These are phyloP conservation scores for Sebastes trivittatus DNA, from an alignment of 2,797 vertebrate species.

Conservation along the genomic window DNA sequence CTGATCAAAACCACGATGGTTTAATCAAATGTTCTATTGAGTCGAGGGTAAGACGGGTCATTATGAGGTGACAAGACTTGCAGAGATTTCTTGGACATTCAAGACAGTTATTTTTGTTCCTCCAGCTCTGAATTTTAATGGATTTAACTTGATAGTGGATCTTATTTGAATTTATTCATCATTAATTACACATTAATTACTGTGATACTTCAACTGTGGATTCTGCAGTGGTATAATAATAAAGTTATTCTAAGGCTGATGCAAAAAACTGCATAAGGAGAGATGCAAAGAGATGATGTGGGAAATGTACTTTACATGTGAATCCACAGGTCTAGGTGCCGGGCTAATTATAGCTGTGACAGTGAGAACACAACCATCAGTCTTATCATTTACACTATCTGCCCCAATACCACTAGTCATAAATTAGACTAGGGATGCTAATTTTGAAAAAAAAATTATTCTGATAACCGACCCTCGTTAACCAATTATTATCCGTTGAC, in stretches of 20 bases:
- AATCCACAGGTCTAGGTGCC: not conserved
- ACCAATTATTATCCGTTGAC: too few relatives aligned
- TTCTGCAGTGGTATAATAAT: not conserved
- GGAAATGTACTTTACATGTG: not conserved
- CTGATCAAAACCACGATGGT: conserved; percentile 36
- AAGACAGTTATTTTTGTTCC: not conserved
- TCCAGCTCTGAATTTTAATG: not conserved
- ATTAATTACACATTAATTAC: not conserved
- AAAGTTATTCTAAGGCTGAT: not conserved
- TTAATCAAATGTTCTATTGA: conserved; percentile 18
- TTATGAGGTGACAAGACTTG: not conserved
- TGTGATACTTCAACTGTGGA: not conserved
- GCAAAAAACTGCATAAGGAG: not conserved
- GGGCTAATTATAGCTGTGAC: not conserved
- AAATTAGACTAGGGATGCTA: not conserved
- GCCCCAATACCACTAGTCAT: not conserved
- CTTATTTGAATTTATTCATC: not conserved
- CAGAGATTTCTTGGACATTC: not conserved
- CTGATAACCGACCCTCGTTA: too few relatives aligned
- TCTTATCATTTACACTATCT: not conserved
- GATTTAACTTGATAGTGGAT: not conserved
- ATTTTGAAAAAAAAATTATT: too few relatives aligned
- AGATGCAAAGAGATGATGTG: not conserved
- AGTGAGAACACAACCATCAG: not conserved
- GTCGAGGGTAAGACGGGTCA: not conserved